Evolutionary conservation across 1,140 invertebrate species (phyloP).

Genomic region (Ceratoteleas bidentatus): DNA sequence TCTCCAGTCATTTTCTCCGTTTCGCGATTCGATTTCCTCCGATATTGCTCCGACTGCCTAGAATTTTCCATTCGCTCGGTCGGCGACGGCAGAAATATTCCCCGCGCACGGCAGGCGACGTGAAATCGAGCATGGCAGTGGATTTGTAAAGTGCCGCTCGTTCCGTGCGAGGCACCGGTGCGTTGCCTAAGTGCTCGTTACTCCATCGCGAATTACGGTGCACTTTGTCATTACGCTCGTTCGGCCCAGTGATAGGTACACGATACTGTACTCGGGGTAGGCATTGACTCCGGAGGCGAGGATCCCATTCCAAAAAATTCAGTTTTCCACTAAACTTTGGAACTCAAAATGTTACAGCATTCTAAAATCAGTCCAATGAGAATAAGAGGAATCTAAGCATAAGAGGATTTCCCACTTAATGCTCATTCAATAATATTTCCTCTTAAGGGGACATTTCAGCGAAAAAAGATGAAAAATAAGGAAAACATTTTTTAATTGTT

Average conservation of each 20-base stretch:
- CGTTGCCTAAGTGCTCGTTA: constrained; percentile 38
- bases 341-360: too few species aligned
- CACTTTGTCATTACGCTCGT: constrained; percentile 42
- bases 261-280: constrained; percentile 26
- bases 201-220: constrained; percentile 42
- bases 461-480: too few species aligned
- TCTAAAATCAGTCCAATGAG: too few species aligned
- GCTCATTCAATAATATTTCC: too few species aligned
- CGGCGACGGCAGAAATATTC: constrained; percentile 64
- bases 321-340: too few species aligned
- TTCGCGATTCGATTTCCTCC: constrained; percentile 79
- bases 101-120: constrained; percentile 44
- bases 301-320: too few species aligned
- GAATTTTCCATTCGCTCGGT: constrained; percentile 77
- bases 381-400: too few species aligned
- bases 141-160: constrained; percentile 58
- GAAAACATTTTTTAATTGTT: too few species aligned
- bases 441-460: too few species aligned
- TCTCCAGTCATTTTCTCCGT: constrained; percentile 77
- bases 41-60: constrained; percentile 77
- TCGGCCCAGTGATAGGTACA: constrained; percentile 35
- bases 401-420: too few species aligned
- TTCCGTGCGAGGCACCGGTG: constrained; percentile 17
- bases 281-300: constrained; percentile 19
- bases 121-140: constrained; percentile 61